These are phyloP conservation scores for Gymnocephalus cernua DNA, from an alignment of 2,113 vertebrate genomes.

Conservation along the genomic window DNA sequence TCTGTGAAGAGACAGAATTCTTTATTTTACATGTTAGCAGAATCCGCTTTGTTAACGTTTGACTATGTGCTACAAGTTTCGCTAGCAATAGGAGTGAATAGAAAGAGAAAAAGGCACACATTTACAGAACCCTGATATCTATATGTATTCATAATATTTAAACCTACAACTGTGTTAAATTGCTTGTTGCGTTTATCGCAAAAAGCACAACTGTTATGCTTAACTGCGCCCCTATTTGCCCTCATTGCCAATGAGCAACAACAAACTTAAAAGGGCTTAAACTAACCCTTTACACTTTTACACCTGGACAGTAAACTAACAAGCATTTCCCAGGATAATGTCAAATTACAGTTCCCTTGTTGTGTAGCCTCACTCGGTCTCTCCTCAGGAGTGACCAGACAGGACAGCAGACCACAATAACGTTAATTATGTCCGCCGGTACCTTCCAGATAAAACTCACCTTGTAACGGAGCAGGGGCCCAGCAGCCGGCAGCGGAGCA, in stretches of 20 bases:
- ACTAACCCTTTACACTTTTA: neutral
- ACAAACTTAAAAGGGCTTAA: conserved; percentile 12
- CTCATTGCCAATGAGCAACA: conserved; percentile 9
- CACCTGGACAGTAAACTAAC: neutral
- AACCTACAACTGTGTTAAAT: too few species aligned
- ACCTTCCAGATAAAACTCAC: conserved; percentile 72
- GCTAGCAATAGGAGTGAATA: too few species aligned
- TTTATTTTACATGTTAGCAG: too few species aligned
- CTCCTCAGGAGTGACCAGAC: neutral
- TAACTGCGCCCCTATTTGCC: neutral
- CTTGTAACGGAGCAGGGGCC: conserved; percentile 72
- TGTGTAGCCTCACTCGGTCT: neutral
- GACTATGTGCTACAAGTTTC: too few species aligned
- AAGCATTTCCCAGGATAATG: neutral
- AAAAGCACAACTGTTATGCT: too few species aligned
- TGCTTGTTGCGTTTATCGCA: too few species aligned
- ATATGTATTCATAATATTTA: too few species aligned
- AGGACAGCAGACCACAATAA: neutral
- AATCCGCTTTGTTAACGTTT: too few species aligned
- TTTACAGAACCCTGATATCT: too few species aligned
- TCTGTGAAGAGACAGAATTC: too few species aligned
- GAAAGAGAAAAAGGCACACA: too few species aligned
- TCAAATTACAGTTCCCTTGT: neutral
- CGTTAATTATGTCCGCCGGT: neutral
- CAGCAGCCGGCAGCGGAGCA: conserved; percentile 54